Percentiles rank a stretch among this genome's conserved stretches.
phyloP scores from a whole-genome alignment of 2,113 vertebrate species.

The Pseudopipra pipra region DNA sequence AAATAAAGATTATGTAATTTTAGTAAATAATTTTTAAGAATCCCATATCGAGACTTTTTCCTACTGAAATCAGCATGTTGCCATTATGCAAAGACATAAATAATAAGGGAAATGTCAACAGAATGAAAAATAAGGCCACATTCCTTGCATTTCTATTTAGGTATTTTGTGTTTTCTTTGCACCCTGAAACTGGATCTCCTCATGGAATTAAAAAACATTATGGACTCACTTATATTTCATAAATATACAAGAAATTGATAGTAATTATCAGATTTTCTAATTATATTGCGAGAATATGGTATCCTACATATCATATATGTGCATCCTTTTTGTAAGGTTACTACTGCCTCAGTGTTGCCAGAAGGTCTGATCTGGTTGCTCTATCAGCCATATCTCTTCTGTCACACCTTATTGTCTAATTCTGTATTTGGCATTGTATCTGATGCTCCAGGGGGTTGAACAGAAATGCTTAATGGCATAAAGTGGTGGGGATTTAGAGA shows the following conservation, averaged over 20 bases:
- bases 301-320: neutral
- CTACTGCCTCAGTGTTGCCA: neutral
- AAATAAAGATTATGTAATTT: neutral
- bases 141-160: neutral
- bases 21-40: neutral
- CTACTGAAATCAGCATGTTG: neutral
- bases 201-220: neutral
- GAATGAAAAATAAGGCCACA: neutral
- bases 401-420: neutral
- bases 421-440: neutral
- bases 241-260: neutral
- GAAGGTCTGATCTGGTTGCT: neutral
- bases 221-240: neutral
- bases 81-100: neutral
- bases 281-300: neutral
- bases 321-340: neutral
- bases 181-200: neutral
- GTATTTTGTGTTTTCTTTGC: neutral
- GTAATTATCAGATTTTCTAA: neutral
- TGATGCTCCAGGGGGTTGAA: neutral
- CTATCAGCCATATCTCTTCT: neutral
- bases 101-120: neutral
- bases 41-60: neutral
- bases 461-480: neutral
- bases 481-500: neutral